These are phyloP conservation scores for Drosophila bunnanda DNA, from an alignment of 2,888 invertebrate species.

Conservation along the genomic window DNA sequence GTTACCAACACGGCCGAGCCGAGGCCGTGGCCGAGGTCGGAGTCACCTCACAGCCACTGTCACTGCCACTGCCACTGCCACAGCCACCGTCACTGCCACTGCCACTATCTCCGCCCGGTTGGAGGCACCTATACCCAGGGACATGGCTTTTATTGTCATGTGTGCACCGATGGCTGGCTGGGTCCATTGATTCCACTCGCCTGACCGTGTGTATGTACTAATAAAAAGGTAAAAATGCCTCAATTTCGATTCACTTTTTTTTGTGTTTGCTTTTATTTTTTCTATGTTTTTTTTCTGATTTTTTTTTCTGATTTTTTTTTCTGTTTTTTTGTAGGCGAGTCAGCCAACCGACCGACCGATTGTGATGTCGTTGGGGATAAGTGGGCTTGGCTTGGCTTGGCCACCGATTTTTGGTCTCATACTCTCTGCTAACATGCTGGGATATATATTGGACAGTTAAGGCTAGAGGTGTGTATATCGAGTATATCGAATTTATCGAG, in stretches of 20 bases:
- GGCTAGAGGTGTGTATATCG: not conserved
- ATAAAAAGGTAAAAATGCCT: constrained; percentile 55
- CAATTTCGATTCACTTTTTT: constrained; percentile 40
- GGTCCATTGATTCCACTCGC: constrained; percentile 54
- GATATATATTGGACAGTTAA: not conserved
- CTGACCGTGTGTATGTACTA: constrained; percentile 26
- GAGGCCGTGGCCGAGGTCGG: constrained; percentile 8
- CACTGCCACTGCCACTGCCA: constrained; percentile 2
- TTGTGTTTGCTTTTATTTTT: not conserved
- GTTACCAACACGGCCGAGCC: constrained; percentile 9
- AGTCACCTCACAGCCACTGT: not conserved
- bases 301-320: constrained; percentile 30
- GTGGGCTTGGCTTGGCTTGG: constrained; percentile 30
- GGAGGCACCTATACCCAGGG: constrained; percentile 21
- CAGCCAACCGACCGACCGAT: constrained; percentile 44
- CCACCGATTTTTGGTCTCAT: constrained; percentile 12
- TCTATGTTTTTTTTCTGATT: constrained; percentile 1
- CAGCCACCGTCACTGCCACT: not conserved
- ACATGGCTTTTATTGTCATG: constrained; percentile 52
- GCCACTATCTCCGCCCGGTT: constrained; percentile 11
- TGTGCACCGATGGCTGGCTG: constrained; percentile 30
- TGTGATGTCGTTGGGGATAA: constrained; percentile 39
- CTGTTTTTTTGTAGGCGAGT: constrained; percentile 31
- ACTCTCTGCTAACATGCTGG: not conserved
- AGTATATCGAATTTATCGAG: not conserved